These are phyloP conservation scores for Biston stratarius DNA, from an alignment of 2,888 invertebrate genomes.

Conservation along the genomic window DNA sequence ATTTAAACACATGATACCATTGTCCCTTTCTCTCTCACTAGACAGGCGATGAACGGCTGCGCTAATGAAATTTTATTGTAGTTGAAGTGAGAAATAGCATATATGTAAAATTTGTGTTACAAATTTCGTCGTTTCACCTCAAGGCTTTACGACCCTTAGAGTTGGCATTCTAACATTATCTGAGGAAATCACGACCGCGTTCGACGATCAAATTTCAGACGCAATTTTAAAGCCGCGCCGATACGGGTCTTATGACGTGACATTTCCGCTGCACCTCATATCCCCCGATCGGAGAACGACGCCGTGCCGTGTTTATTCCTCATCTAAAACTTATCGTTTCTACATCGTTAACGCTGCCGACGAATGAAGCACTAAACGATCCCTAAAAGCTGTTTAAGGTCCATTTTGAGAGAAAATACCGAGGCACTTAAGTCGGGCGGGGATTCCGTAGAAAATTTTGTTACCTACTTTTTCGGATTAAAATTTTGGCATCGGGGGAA, in stretches of 20 bases:
- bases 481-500: slow-evolving; percentile 69
- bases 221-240: slow-evolving; percentile 23
- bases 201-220: slow-evolving; percentile 20
- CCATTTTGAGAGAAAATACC: slow-evolving; percentile 69
- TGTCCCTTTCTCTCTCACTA: too few relatives aligned
- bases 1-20: too few relatives aligned
- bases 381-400: slow-evolving; percentile 71
- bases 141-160: slow-evolving; percentile 10
- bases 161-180: slow-evolving; percentile 1
- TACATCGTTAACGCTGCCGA: slow-evolving; percentile 71
- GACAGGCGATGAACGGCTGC: too few relatives aligned
- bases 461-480: slow-evolving; percentile 68
- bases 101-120: too few relatives aligned
- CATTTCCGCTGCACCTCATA: slow-evolving; percentile 31
- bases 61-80: too few relatives aligned
- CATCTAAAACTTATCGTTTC: slow-evolving; percentile 72
- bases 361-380: slow-evolving; percentile 69
- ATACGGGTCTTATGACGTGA: slow-evolving; percentile 27
- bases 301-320: slow-evolving; percentile 66
- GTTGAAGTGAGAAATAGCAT: too few relatives aligned
- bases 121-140: background rate
- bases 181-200: slow-evolving; percentile 1
- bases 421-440: slow-evolving; percentile 61
- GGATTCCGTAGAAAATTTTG: slow-evolving; percentile 49
- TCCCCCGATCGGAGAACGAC: slow-evolving; percentile 55